phyloP scores from a whole-genome alignment of 2,113 vertebrate genomes.

The Ranitomeya imitator region DNA sequence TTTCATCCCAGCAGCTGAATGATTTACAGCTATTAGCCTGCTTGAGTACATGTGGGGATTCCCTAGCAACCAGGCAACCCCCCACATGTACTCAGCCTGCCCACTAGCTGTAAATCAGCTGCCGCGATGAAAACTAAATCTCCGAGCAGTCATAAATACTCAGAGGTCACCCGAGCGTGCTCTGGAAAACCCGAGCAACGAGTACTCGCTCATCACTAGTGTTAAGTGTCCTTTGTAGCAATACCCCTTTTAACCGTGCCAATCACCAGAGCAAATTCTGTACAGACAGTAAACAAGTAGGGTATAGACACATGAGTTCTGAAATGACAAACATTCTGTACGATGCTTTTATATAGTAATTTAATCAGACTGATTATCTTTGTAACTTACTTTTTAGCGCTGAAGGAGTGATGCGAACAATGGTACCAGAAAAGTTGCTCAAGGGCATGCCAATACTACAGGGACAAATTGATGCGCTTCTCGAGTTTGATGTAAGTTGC shows the following conservation, averaged over 20 bases:
- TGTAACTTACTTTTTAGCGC: constrained; percentile 74
- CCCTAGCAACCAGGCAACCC: too few species aligned
- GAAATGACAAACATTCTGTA: background rate
- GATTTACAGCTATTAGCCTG: too few species aligned
- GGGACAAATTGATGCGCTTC: constrained; percentile 93
- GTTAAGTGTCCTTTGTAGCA: too few species aligned
- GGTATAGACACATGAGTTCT: background rate
- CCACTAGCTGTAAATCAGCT: too few species aligned
- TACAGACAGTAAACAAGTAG: background rate
- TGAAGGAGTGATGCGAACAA: constrained; percentile 95
- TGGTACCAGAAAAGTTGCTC: constrained; percentile 93
- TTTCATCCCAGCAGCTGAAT: too few species aligned
- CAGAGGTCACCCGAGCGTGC: too few species aligned
- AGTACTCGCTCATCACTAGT: too few species aligned
- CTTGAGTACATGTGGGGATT: too few species aligned
- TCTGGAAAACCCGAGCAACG: too few species aligned
- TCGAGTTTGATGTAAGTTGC: constrained; percentile 93
- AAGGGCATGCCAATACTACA: constrained; percentile 96
- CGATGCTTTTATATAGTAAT: background rate
- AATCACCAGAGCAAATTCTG: background rate
- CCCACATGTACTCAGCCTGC: too few species aligned
- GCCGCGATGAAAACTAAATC: too few species aligned
- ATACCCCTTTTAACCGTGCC: background rate
- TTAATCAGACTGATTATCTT: background rate
- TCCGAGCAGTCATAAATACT: too few species aligned